Base-by-base conservation (phyloP, 92 coral and sea anemone genomes). In the Zoanthus sansibaricus region DNA sequence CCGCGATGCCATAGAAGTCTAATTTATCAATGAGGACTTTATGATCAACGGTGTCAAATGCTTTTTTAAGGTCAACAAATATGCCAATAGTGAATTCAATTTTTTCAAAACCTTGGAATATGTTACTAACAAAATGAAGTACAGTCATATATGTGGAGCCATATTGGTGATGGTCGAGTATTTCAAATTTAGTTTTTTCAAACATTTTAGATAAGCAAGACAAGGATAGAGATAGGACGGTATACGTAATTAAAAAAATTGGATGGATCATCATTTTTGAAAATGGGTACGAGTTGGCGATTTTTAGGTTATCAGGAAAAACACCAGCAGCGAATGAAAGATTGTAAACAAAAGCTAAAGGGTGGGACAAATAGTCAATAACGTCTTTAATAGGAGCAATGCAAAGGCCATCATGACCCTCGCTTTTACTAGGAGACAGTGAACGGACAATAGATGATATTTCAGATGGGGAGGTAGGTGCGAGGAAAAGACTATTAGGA, bases 271-370 rank as follows among this genome's bases (percentile, higher is more conserved):
- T 69, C 78, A 20, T 42, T 67, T 87, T 82, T 78, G 37, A 64
- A 66, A 52, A 66, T 33, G 20, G 85, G 86, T 76, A 77, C 46
- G 59, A 78, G 62, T 52, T 67, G 32, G 89, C 89, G 49, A 87
- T 64, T 69, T 87, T 86, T 46, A 86, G 83, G 76, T 66, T 75
- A 61, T 86, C 89, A 58, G 84, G 61, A 86, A 86, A 75, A 25
- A 73, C 75, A 76, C 83, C 76, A 86, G 64, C 59, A 61, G 49
- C 32, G 64, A 74, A 59, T 56, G 64, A 56, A 56, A 56, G 64
- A 56, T 56, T 56, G 64, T n/a, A 56, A 16, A 86, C 55, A 86
- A 25, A 75, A 61, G 76, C 59, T 15, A 86, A 76, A 75, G 83
- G 73, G 59, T 71, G 61, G 66, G 83, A 55, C 55, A 76, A 70